A percentile compares a stretch with the other conserved stretches of the same genome.
Conservation (phyloP, 2,888 invertebrate species). For the Tetragonisca angustula region DNA sequence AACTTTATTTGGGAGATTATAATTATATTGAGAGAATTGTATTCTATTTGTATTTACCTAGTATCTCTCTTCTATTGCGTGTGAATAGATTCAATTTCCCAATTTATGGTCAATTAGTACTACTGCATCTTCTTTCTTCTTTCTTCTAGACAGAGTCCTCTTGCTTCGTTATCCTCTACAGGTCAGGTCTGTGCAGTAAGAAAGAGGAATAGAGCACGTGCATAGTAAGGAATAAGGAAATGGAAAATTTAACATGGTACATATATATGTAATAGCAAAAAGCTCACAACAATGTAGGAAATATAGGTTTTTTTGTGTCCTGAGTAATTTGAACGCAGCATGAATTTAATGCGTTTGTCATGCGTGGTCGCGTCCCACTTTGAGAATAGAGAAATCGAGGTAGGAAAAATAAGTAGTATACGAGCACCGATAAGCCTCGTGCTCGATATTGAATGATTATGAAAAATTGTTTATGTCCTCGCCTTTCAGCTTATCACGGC, state of each 20-base stretch:
- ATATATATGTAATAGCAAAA: background rate
- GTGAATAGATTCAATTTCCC: background rate
- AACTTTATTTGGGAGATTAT: background rate
- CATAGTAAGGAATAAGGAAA: constrained; percentile 50
- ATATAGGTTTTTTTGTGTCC: constrained; percentile 43
- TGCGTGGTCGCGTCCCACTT: constrained; percentile 51
- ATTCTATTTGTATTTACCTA: background rate
- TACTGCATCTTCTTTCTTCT: background rate
- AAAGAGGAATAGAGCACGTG: constrained; percentile 13
- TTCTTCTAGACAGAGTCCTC: background rate
- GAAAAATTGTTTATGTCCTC: constrained; percentile 26
- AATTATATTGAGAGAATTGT: background rate
- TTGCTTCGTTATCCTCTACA: background rate
- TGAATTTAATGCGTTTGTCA: constrained; percentile 56
- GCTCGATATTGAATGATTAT: constrained; percentile 26
- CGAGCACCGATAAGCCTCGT: constrained; percentile 41
- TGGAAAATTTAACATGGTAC: constrained; percentile 63
- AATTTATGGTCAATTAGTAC: background rate
- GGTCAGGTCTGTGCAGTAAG: constrained; percentile 1
- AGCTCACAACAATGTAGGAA: background rate
- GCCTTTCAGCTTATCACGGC: constrained; percentile 32
- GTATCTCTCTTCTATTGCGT: background rate
- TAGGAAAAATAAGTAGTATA: constrained; percentile 29
- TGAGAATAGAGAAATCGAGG: constrained; percentile 44
- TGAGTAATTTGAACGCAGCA: background rate